Conservation (phyloP, 2,113 vertebrate genomes). For the Phalacrocorax carbo region DNA sequence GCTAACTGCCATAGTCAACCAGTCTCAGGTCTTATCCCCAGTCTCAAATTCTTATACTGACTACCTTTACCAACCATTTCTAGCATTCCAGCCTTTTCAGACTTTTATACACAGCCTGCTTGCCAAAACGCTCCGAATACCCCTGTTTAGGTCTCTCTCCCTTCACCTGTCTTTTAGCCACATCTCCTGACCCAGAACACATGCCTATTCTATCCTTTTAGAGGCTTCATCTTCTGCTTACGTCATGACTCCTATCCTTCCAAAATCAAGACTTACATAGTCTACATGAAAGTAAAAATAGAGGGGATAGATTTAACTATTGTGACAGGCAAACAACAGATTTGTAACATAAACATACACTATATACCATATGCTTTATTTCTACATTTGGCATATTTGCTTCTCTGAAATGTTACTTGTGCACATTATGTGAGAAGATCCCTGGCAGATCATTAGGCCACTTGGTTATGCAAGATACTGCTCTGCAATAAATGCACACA, state of each 20-base stretch:
- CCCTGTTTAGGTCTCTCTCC: not conserved
- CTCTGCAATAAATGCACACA: not conserved
- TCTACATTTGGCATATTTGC: not conserved
- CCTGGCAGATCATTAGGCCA: not conserved
- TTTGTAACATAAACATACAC: not conserved
- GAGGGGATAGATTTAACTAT: not conserved
- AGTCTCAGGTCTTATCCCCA: not conserved
- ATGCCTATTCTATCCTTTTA: not conserved
- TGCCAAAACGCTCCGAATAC: not conserved
- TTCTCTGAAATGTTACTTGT: not conserved
- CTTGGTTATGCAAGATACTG: slow-evolving; percentile 43
- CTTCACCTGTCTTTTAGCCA: not conserved
- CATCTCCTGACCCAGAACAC: not conserved
- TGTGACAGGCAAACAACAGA: not conserved
- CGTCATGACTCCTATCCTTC: not conserved
- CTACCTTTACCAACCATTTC: not conserved
- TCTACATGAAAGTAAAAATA: not conserved
- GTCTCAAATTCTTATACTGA: not conserved
- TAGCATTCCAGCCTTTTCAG: not conserved
- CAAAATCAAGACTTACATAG: not conserved
- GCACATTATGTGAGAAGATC: not conserved
- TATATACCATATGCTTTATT: not conserved
- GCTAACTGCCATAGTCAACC: not conserved
- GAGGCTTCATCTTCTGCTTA: not conserved
- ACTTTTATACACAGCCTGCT: not conserved